phyloP scores from a whole-genome alignment of 2,888 invertebrate species.

The Drosophila nr. perissopoda region DNA sequence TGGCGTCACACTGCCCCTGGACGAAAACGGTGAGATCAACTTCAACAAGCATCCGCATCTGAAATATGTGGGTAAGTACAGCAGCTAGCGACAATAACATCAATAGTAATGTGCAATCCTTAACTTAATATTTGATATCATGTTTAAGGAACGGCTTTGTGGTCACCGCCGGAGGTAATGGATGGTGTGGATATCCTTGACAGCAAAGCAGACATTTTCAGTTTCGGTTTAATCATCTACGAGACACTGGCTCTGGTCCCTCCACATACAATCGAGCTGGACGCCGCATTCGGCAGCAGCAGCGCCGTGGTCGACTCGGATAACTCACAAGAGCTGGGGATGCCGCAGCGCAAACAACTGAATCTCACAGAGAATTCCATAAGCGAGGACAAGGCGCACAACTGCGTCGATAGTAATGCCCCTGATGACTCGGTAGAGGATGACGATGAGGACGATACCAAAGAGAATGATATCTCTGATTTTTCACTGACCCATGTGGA shows the following conservation, averaged over 20 bases:
- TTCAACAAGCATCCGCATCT: conserved; percentile 86
- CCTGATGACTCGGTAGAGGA: neutral
- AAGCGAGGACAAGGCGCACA: neutral
- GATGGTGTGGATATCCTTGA: conserved; percentile 87
- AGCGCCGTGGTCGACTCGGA: conserved; percentile 47
- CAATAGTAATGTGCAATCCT: neutral
- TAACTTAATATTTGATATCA: no score
- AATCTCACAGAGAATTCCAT: conserved; percentile 14
- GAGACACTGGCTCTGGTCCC: conserved; percentile 91
- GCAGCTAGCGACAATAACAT: neutral
- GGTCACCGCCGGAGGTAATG: conserved; percentile 93
- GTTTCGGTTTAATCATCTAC: conserved; percentile 92
- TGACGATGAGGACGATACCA: conserved; percentile 53
- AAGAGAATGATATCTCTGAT: conserved; percentile 56
- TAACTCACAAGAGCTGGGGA: conserved; percentile 27
- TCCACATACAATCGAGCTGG: conserved; percentile 87
- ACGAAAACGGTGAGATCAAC: conserved; percentile 88
- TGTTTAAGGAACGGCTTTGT: conserved; percentile 89
- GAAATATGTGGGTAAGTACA: conserved; percentile 87
- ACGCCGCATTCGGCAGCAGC: conserved; percentile 45
- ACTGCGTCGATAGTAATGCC: neutral
- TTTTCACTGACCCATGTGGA: conserved; percentile 45
- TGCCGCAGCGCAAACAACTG: conserved; percentile 15
- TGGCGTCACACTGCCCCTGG: conserved; percentile 91
- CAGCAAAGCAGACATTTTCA: conserved; percentile 91